Evolutionary conservation across 2,797 vertebrate genomes (phyloP).

Genomic region (Paramormyrops hopkinsi): DNA sequence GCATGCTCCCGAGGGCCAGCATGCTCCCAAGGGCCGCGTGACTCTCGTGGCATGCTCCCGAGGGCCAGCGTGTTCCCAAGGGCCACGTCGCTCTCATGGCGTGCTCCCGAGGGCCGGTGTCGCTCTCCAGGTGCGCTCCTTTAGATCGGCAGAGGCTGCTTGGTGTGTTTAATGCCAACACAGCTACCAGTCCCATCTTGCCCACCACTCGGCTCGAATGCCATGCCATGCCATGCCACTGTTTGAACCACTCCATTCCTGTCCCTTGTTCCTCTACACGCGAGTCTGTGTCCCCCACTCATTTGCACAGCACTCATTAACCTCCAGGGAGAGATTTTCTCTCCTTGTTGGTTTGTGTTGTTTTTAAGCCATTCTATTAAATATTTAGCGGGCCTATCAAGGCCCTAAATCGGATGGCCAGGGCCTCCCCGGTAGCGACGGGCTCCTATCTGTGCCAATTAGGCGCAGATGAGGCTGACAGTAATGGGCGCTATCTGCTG

Average conservation of each 20-base stretch:
- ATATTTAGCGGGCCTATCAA: constrained; percentile 63
- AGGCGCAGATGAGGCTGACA: constrained; percentile 62
- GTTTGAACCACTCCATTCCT: not conserved
- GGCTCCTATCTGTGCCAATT: constrained; percentile 63
- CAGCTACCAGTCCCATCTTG: not conserved
- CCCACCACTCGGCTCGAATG: not conserved
- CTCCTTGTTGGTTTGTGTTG: constrained; percentile 13
- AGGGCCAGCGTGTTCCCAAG: not conserved
- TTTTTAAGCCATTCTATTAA: constrained; percentile 59
- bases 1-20: not conserved
- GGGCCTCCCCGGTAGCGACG: constrained; percentile 49
- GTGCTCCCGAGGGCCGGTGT: not conserved
- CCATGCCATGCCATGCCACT: not conserved
- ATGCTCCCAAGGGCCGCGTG: not conserved
- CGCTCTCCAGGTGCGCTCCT: not conserved
- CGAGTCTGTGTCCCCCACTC: not conserved
- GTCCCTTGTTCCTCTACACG: not conserved
- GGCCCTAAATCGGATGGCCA: constrained; percentile 59
- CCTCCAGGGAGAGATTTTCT: not conserved
- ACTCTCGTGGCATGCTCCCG: not conserved
- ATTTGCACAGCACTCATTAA: not conserved
- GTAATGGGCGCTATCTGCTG: constrained; percentile 64
- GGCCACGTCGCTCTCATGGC: not conserved
- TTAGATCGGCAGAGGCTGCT: not conserved
- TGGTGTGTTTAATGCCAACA: not conserved